A percentile compares a stretch with the other conserved stretches of the same genome.
Conservation (phyloP, 2,888 invertebrate genomes). For the Sceliomorpha sp. region DNA sequence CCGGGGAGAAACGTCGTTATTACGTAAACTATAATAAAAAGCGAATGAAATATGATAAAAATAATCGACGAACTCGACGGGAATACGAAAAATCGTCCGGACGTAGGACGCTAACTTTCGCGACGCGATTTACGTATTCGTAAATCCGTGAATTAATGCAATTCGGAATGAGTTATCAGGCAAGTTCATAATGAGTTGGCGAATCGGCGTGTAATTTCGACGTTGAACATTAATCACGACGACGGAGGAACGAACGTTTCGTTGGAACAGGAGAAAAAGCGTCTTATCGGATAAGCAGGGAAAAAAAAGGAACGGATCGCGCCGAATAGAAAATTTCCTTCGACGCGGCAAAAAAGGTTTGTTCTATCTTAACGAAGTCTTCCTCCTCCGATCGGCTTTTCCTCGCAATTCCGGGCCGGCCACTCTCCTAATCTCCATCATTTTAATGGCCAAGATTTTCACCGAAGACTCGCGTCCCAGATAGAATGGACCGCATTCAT, state of each 20-base stretch:
- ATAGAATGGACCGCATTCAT: slow-evolving; percentile 21
- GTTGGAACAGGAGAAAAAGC: background rate
- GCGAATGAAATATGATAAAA: too few relatives aligned
- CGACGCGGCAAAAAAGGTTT: background rate
- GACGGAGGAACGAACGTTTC: background rate
- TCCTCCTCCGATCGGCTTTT: slow-evolving; percentile 15
- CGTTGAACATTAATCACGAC: too few relatives aligned
- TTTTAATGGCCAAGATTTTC: slow-evolving; percentile 14
- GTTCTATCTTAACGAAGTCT: slow-evolving; percentile 10
- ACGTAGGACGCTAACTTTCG: too few relatives aligned
- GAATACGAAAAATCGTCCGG: too few relatives aligned
- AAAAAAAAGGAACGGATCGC: slow-evolving; percentile 2
- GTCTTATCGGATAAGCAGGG: background rate
- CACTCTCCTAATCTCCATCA: slow-evolving; percentile 16
- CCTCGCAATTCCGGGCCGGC: background rate
- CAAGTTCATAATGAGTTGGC: too few relatives aligned
- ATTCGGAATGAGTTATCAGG: too few relatives aligned
- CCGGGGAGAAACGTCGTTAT: too few relatives aligned
- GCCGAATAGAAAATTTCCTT: slow-evolving; percentile 4
- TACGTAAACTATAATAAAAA: too few relatives aligned
- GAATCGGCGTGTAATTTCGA: too few relatives aligned
- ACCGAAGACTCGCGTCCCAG: slow-evolving; percentile 15
- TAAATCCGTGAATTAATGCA: too few relatives aligned
- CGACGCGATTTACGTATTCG: too few relatives aligned
- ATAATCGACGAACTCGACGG: too few relatives aligned